phyloP scores from a whole-genome alignment of 2,888 invertebrate genomes.

The Drosophila fulvimacula region DNA sequence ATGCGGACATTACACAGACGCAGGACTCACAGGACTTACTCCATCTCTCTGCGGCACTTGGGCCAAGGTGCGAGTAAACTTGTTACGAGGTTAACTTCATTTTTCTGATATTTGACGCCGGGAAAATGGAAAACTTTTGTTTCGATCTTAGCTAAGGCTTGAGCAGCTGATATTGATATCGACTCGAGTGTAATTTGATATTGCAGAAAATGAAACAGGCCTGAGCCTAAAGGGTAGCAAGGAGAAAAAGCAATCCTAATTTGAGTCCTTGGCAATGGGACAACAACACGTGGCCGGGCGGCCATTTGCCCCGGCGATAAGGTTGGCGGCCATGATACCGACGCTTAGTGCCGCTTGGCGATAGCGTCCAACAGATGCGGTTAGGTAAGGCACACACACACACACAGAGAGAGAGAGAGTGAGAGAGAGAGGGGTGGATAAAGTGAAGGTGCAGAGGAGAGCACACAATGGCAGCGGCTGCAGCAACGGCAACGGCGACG shows the following conservation, averaged over 20 bases:
- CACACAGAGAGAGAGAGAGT: not conserved
- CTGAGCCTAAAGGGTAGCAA: slow-evolving; percentile 6
- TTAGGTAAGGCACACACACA: not conserved
- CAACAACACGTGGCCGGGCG: slow-evolving; percentile 51
- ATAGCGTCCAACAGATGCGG: slow-evolving; percentile 61
- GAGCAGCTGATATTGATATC: slow-evolving; percentile 6
- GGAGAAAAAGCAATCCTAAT: slow-evolving; percentile 34
- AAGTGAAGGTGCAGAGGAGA: slow-evolving; percentile 6
- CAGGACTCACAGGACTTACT: slow-evolving; percentile 33
- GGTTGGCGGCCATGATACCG: slow-evolving; percentile 70
- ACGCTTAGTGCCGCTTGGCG: slow-evolving; percentile 61
- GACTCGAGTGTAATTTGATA: slow-evolving; percentile 65
- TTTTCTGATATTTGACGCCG: slow-evolving; percentile 58
- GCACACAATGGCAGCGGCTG: slow-evolving; percentile 63
- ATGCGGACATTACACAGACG: slow-evolving; percentile 60
- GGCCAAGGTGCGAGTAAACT: slow-evolving; percentile 60
- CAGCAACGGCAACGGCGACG: slow-evolving; percentile 21
- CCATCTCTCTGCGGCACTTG: not conserved
- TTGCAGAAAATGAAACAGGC: slow-evolving; percentile 32
- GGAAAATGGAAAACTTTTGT: not conserved
- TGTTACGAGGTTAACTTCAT: slow-evolving; percentile 76
- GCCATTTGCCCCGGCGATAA: slow-evolving; percentile 57
- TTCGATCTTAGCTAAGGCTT: slow-evolving; percentile 1
- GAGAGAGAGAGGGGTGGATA: slow-evolving; percentile 1
- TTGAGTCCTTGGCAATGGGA: slow-evolving; percentile 32